A percentile compares a stretch with the other conserved stretches of the same genome.
phyloP scores from a whole-genome alignment of 2,888 invertebrate species.

The Machimus rusticus region DNA sequence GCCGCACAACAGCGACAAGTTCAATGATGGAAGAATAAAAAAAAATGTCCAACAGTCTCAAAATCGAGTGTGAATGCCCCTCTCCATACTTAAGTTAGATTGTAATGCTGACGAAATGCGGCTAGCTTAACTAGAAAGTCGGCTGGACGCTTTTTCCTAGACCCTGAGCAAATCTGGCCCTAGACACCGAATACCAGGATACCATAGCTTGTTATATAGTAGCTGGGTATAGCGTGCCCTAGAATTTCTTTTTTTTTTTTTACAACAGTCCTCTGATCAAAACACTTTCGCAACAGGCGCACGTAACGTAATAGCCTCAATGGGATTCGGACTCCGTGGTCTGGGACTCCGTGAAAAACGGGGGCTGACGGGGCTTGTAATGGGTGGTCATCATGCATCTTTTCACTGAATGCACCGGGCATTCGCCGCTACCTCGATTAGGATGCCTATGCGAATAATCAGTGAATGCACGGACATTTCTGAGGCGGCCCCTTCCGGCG shows the following conservation, averaged over 20 bases:
- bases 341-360: conserved; percentile 12
- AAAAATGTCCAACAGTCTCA: background rate
- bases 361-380: conserved; percentile 24
- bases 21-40: background rate
- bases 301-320: conserved; percentile 2
- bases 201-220: background rate
- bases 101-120: background rate
- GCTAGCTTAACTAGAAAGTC: background rate
- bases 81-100: background rate
- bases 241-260: background rate
- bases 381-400: conserved; percentile 47
- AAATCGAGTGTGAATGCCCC: background rate
- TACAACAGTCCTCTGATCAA: background rate
- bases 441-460: background rate
- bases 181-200: background rate
- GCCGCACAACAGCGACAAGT: conserved; percentile 2
- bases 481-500: background rate
- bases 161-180: background rate
- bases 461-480: conserved; percentile 24
- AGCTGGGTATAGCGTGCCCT: conserved; percentile 9
- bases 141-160: background rate
- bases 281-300: conserved; percentile 28
- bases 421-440: background rate
- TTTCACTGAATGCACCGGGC: conserved; percentile 40
- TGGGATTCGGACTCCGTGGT: background rate